Evolutionary conservation across 1,140 invertebrate species (phyloP), one percentile per base, ranked within the genome.

Genomic region (Centruroides vittatus): DNA sequence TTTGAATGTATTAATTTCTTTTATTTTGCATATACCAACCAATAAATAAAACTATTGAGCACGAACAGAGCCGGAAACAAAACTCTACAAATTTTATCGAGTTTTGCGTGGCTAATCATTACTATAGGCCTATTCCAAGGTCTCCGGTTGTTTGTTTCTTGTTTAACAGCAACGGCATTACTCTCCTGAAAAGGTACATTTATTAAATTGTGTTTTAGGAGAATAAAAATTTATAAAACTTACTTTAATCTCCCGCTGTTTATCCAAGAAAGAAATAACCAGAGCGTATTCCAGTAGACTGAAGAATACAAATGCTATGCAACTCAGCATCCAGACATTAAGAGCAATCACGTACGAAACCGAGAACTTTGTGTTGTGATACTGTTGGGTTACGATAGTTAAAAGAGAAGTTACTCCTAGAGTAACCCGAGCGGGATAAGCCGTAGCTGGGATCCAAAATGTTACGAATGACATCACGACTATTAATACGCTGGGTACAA

Each of bases 201-300:
- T 23, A 23, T 23, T 23, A 2, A 23, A 23, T 23, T 23, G 1
- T 23, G 23, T 23, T 23, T 23, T 23, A 23, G 2, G 0, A 23
- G 23, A 23, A 23, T 23, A 23, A 1, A 23, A 2, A 23, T 23
- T 1, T 23, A 23, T 23, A 23, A 23, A 23, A 41, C 41, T 41
- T 8, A 41, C 41, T 8, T 41, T 41, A 13, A 47, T 13, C 1
- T 59, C 46, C 47, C 59, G 59, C 47, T 58, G 62, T 49, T 68
- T 63, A 36, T 88, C 88, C 86, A 92, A 90, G 73, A 88, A 90
- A 73, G 89, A 88, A 72, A 92, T 93, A n/a, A 93, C 86, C 23
- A 90, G 83, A 0, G 89, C 86, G 70, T 89, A 91, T 76, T 92
- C 88, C 36, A 85, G 82, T 8, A 91, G 74, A 6, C 87, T 85